These are phyloP conservation scores for Agelastica alni DNA, from an alignment of 2,888 invertebrate species.

Conservation along the genomic window DNA sequence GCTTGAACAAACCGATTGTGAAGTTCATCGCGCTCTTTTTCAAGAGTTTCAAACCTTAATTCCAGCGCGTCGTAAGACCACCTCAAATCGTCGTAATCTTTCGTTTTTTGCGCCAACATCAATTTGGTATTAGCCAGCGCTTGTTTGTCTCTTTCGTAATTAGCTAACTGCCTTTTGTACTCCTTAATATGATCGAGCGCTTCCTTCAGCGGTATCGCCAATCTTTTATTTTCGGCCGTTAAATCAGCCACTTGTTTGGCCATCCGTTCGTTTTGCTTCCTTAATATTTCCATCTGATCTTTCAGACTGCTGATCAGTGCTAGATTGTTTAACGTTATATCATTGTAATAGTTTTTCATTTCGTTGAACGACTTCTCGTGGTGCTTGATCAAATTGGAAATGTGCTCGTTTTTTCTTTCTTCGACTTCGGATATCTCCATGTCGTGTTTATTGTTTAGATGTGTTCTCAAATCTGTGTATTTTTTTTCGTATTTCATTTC, in stretches of 20 bases:
- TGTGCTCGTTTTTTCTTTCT: constrained; percentile 87
- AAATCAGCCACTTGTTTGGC: constrained; percentile 71
- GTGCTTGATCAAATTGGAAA: constrained; percentile 76
- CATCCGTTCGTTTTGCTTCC: constrained; percentile 79
- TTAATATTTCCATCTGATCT: constrained; percentile 77
- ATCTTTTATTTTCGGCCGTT: constrained; percentile 71
- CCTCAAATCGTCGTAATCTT: constrained; percentile 64
- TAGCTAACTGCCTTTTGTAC: constrained; percentile 75
- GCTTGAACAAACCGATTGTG: constrained; percentile 80
- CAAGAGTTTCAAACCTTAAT: constrained; percentile 75
- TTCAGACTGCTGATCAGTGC: constrained; percentile 83
- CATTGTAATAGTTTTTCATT: constrained; percentile 93
- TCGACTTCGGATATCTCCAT: constrained; percentile 89
- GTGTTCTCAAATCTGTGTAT: constrained; percentile 70
- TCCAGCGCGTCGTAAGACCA: constrained; percentile 73
- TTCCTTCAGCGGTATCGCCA: constrained; percentile 73
- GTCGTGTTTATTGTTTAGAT: constrained; percentile 70
- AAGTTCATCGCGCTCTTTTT: constrained; percentile 77
- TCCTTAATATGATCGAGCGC: constrained; percentile 74
- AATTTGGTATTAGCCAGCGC: constrained; percentile 61
- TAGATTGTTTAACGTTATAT: constrained; percentile 90
- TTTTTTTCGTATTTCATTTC: constrained; percentile 76
- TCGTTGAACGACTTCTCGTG: constrained; percentile 87
- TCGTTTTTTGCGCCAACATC: constrained; percentile 55
- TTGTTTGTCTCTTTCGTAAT: constrained; percentile 84